Base-by-base conservation (phyloP, 2,113 vertebrate genomes). In the Oreochromis spilurus region DNA sequence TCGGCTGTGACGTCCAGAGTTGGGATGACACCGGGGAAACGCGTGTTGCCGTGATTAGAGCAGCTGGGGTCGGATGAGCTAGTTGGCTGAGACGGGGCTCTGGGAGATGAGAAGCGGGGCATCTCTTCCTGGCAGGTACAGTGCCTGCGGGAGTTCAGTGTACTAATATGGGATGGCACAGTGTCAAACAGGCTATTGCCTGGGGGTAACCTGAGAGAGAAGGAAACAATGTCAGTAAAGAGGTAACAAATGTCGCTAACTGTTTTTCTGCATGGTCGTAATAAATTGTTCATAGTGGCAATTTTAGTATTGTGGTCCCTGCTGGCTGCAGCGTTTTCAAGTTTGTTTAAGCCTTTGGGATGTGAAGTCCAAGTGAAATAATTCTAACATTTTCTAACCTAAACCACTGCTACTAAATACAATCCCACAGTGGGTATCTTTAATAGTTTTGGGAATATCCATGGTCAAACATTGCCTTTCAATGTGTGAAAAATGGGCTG, bases 131-230 rank as follows among this genome's bases (percentile, higher is more conserved):
- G 52, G 53, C 97, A 99, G 88, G 91, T 93, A 50, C 98, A 99
- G 83, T 96, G 97, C 5, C 60, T 85, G 5, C 0, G 88, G 79
- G 93, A 95, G 77, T 77, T 92, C 45, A 82, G 79, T 2, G 90
- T 83, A 0, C 29, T 91, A 53, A 86, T 83, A 54, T 89, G 93
- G 87, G 82, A 29, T 2, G 97, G 96, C 19, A 90, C 81, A 52
- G 84, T 95, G 92, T 99, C 98, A 94, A 98, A 99, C 85, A 98
- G 93, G 87, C 98, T 99, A 78, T 92, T 93, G 89, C 97, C 97
- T 53, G 97, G 96, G 29, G 94, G 87, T 85, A 99, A 96, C 93
- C 98, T 98, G 93, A 26, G n/a, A 87, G 55, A 50, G 90, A 85
- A 21, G 53, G 7, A 85, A 62, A n/a, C 50, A 14, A 50, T 50